Percentiles rank a stretch among this genome's conserved stretches.
These are phyloP conservation scores for Erebia ligea DNA, from an alignment of 2,888 invertebrate species.

Conservation along the genomic window DNA sequence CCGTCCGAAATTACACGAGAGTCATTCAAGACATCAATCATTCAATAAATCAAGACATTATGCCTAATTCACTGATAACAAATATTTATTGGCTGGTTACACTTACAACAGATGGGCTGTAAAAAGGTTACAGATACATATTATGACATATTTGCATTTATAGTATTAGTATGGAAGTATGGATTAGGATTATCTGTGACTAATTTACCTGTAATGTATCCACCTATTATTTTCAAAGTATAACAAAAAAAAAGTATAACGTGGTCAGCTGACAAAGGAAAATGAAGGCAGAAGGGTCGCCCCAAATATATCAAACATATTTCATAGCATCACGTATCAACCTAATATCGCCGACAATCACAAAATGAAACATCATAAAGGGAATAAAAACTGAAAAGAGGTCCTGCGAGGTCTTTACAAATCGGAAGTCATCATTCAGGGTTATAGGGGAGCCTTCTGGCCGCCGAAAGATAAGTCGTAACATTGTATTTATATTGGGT, in stretches of 20 bases:
- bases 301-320: slow-evolving; percentile 51
- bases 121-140: too few species aligned
- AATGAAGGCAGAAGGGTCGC: slow-evolving; percentile 26
- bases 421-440: slow-evolving; percentile 79
- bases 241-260: slow-evolving; percentile 24
- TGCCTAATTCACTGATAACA: too few species aligned
- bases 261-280: slow-evolving; percentile 33
- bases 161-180: too few species aligned
- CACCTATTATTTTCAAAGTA: slow-evolving; percentile 8
- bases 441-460: slow-evolving; percentile 67
- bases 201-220: slow-evolving; percentile 1
- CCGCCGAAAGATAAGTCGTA: slow-evolving; percentile 70
- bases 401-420: slow-evolving; percentile 74
- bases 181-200: not conserved
- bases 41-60: too few species aligned
- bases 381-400: slow-evolving; percentile 80
- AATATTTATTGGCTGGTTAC: too few species aligned
- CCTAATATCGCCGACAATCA: slow-evolving; percentile 73
- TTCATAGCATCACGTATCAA: slow-evolving; percentile 63
- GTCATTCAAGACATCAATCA: too few species aligned
- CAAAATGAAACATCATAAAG: slow-evolving; percentile 80
- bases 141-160: too few species aligned
- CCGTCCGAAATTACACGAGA: too few species aligned
- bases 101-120: too few species aligned
- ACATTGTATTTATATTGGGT: slow-evolving; percentile 71